Evolutionary conservation across 2,113 vertebrate genomes (phyloP).

Genomic region (Corythaeola cristata): DNA sequence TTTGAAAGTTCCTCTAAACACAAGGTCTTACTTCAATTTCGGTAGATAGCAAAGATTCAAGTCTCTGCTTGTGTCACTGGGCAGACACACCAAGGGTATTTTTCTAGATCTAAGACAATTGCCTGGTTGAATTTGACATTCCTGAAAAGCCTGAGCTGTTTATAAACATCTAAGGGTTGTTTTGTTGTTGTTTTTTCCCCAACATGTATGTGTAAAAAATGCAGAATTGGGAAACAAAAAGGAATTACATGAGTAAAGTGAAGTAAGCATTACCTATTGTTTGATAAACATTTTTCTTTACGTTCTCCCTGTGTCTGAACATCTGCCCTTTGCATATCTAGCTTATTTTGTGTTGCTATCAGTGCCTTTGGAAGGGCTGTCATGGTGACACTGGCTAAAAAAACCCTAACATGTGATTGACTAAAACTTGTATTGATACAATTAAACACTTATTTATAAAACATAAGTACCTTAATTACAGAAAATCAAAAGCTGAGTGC

Average conservation of each 20-base stretch:
- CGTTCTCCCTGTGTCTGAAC: neutral
- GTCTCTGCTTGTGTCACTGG: neutral
- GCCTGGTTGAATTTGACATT: neutral
- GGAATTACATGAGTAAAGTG: neutral
- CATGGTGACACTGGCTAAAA: neutral
- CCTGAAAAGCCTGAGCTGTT: neutral
- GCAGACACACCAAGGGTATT: neutral
- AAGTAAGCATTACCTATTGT: neutral
- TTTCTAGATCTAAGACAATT: neutral
- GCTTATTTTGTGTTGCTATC: neutral
- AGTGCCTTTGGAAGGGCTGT: neutral
- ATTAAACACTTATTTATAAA: neutral
- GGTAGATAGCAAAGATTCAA: neutral
- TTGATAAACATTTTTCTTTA: neutral
- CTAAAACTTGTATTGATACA: neutral
- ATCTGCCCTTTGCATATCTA: neutral
- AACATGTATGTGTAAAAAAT: accelerated
- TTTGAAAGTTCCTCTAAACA: neutral
- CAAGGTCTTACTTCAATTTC: neutral
- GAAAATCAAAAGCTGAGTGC: neutral
- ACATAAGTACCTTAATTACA: neutral
- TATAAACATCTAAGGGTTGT: neutral
- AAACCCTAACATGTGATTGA: neutral
- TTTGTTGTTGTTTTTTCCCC: neutral
- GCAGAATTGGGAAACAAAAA: neutral